phyloP scores from a whole-genome alignment of 1,140 invertebrate species.

The Monochamus saltuarius region DNA sequence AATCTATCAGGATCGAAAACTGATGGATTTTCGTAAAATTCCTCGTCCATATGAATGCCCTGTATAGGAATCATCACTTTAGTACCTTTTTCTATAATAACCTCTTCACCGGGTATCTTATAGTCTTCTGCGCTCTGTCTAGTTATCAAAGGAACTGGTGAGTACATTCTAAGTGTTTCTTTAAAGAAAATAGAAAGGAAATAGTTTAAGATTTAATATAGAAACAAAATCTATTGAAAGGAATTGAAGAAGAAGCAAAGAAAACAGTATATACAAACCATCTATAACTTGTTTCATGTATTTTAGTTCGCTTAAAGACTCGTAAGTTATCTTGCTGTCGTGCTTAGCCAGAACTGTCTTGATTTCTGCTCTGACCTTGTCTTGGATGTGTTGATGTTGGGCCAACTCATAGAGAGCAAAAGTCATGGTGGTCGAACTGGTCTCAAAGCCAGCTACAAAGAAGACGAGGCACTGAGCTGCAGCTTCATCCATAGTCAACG shows the following conservation, averaged over 20 bases:
- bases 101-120: slow-evolving; percentile 38
- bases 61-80: slow-evolving; percentile 45
- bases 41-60: slow-evolving; percentile 51
- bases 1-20: slow-evolving; percentile 60
- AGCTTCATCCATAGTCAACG: slow-evolving; percentile 45
- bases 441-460: slow-evolving; percentile 64
- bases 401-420: slow-evolving; percentile 59
- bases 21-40: slow-evolving; percentile 58
- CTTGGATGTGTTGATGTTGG: slow-evolving; percentile 57
- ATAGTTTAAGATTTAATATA: too few relatives aligned
- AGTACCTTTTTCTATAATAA: slow-evolving; percentile 48
- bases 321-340: slow-evolving; percentile 55
- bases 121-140: slow-evolving; percentile 43
- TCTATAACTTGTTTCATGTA: slow-evolving; percentile 49
- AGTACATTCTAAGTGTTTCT: slow-evolving; percentile 56
- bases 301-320: slow-evolving; percentile 50
- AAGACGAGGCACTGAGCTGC: too few relatives aligned
- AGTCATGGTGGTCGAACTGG: slow-evolving; percentile 58
- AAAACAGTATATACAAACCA: slow-evolving; percentile 39
- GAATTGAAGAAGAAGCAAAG: too few relatives aligned
- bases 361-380: slow-evolving; percentile 57
- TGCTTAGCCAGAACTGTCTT: slow-evolving; percentile 47
- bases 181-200: slow-evolving; percentile 1
- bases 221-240: too few relatives aligned
- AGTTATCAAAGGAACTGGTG: slow-evolving; percentile 43